Conservation (phyloP, 2,888 invertebrate species). For the Polydrusus pterygomalis region DNA sequence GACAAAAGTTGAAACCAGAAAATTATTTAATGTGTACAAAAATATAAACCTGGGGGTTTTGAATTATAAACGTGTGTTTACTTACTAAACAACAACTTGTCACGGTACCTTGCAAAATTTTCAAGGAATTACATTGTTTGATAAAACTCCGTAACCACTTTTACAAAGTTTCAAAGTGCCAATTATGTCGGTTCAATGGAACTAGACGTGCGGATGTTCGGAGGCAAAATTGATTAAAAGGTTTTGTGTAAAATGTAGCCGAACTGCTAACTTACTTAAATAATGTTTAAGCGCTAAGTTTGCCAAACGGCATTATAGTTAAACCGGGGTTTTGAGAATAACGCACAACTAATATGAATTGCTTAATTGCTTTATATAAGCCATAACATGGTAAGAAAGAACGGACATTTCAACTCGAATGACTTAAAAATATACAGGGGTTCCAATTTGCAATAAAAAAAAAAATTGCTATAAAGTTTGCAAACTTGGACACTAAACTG, state of each 20-base stretch:
- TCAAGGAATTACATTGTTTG: background rate
- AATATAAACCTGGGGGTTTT: background rate
- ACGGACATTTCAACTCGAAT: too few species aligned
- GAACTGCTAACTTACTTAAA: background rate
- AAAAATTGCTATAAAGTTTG: too few species aligned
- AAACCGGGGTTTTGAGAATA: too few species aligned
- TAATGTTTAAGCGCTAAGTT: constrained; percentile 18
- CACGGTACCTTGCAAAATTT: background rate
- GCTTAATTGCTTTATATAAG: too few species aligned
- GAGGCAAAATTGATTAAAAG: constrained; percentile 36
- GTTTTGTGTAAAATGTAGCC: constrained; percentile 24
- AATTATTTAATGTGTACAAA: too few species aligned
- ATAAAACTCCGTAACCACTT: constrained; percentile 22
- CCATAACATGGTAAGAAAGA: too few species aligned
- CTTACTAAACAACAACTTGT: constrained; percentile 1
- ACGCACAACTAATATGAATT: too few species aligned
- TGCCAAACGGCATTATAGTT: too few species aligned
- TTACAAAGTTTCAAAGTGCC: constrained; percentile 26
- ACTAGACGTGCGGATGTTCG: constrained; percentile 17
- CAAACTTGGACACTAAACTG: too few species aligned
- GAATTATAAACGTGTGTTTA: background rate
- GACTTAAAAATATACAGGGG: too few species aligned
- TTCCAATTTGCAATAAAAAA: too few species aligned
- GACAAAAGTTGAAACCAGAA: too few species aligned
- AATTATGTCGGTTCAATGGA: constrained; percentile 31